Percentiles rank a stretch among this genome's conserved stretches.
These are phyloP conservation scores for Notiomystis cincta DNA, from an alignment of 2,113 vertebrate species.

Conservation along the genomic window DNA sequence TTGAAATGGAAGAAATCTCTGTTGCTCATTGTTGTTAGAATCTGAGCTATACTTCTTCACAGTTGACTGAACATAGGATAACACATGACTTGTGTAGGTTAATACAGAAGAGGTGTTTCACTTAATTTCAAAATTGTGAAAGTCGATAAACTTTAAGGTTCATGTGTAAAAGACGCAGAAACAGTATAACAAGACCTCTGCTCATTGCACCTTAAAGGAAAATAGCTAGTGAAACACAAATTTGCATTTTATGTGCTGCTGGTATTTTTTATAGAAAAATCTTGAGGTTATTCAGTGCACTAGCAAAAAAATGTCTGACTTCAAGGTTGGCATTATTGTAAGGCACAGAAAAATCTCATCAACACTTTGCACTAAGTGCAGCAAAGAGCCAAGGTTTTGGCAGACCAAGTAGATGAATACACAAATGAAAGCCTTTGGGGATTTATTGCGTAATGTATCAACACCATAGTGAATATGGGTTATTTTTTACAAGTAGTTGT, in stretches of 20 bases:
- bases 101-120: not conserved
- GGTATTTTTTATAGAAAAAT: not conserved
- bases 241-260: not conserved
- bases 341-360: not conserved
- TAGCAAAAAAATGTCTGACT: not conserved
- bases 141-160: not conserved
- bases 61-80: not conserved
- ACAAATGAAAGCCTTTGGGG: not conserved
- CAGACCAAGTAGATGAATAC: not conserved
- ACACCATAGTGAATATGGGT: not conserved
- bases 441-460: not conserved
- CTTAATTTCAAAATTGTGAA: not conserved
- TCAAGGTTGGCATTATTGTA: not conserved
- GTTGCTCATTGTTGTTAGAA: not conserved
- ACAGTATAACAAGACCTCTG: not conserved
- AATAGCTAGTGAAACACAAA: not conserved
- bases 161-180: not conserved
- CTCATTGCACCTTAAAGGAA: not conserved
- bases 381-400: not conserved
- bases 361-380: not conserved
- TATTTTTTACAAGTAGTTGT: not conserved
- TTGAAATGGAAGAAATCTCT: not conserved
- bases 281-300: not conserved
- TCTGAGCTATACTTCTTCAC: not conserved
- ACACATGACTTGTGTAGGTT: not conserved